These are phyloP conservation scores for Macroramphosus scolopax DNA, from an alignment of 2,797 vertebrate genomes.

Conservation along the genomic window DNA sequence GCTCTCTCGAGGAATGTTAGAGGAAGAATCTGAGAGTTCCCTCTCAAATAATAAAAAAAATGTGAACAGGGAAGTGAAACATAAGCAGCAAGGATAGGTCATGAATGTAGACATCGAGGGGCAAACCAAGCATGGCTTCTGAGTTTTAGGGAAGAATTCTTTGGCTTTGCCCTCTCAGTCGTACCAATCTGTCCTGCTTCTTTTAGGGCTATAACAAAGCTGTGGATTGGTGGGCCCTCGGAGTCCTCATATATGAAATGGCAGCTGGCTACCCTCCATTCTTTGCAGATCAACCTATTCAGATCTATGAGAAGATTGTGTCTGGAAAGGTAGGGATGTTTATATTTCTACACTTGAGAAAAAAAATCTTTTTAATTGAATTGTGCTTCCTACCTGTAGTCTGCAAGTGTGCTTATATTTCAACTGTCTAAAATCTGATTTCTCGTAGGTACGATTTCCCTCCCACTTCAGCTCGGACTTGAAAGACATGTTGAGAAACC, in stretches of 20 bases:
- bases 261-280: constrained; percentile 98
- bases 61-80: too few species aligned
- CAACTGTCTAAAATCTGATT: too few species aligned
- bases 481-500: constrained; percentile 96
- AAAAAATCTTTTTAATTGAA: too few species aligned
- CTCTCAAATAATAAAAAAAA: too few species aligned
- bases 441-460: constrained; percentile 97
- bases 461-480: constrained; percentile 99
- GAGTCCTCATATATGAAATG: constrained; percentile 99
- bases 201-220: constrained; percentile 98
- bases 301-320: constrained; percentile 99
- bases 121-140: too few species aligned
- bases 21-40: too few species aligned
- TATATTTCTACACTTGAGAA: neutral
- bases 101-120: too few species aligned
- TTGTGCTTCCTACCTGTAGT: too few species aligned
- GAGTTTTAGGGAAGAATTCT: neutral
- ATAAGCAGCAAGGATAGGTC: too few species aligned
- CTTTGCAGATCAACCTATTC: constrained; percentile 98
- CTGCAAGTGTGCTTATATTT: too few species aligned
- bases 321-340: constrained; percentile 89
- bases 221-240: constrained; percentile 98
- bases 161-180: neutral
- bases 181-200: neutral
- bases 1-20: too few species aligned